phyloP scores from a whole-genome alignment of 1,140 invertebrate species.

The Polypedilum vanderplanki region DNA sequence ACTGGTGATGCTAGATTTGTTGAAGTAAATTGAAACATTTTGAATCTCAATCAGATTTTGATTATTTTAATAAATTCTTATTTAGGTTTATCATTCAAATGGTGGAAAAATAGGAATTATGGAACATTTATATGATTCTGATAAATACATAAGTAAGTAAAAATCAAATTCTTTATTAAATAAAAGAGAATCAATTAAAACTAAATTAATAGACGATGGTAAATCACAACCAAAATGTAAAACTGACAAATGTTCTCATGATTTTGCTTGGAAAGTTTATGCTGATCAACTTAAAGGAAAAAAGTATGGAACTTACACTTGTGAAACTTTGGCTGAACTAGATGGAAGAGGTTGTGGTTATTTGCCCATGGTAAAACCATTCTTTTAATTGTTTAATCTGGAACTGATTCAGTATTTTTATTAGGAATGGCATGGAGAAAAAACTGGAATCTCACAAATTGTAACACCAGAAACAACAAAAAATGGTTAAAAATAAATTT shows the following conservation, averaged over 20 bases:
- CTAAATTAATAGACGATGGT: conserved; percentile 5
- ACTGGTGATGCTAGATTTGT: not conserved
- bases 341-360: conserved; percentile 2
- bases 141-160: not conserved
- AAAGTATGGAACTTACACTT: not conserved
- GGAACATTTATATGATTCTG: not conserved
- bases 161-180: not conserved
- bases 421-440: not conserved
- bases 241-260: not conserved
- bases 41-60: not conserved
- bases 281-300: not conserved
- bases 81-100: conserved; percentile 23
- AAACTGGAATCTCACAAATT: not conserved
- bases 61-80: not conserved
- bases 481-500: not conserved
- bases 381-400: too few relatives aligned
- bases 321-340: not conserved
- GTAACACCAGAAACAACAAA: not conserved
- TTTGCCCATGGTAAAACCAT: not conserved
- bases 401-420: too few relatives aligned
- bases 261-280: not conserved
- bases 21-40: not conserved
- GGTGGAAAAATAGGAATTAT: not conserved
- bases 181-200: too few relatives aligned
- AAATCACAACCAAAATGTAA: not conserved